Evolutionary conservation across 2,113 vertebrate genomes (phyloP), one percentile per base, ranked within the genome.

Genomic region (Ciconia boyciana): DNA sequence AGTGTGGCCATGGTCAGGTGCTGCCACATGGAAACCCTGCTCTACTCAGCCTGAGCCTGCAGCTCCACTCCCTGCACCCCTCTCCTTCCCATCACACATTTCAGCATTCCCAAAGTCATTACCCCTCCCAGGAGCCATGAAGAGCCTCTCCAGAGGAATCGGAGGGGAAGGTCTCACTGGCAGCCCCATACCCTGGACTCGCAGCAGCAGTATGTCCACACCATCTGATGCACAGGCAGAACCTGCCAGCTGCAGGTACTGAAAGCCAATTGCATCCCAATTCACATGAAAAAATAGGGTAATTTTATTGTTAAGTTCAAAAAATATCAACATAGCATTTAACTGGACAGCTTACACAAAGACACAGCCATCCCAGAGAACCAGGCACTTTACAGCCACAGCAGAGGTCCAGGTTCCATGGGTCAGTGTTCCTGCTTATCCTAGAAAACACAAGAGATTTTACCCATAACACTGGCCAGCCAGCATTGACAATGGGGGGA

Each of bases 271-370:
- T 54, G 24, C 41, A 76, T 10, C 43, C n/a, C 24, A 48, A 14
- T 6, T 92, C 21, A 43, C 0, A 0, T 92, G 89, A 74, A 94
- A 93, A 96, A 92, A 89, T 17, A 87, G n/a, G 6, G 20, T 3
- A 34, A 46, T 24, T 97, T 97, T 97, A 96, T 96, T 91, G 61
- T 4, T 10, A 54, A 76, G 24, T 31, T 84, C 49, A 62, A 60
- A 68, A 78, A 29, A 3, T 2, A 48, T 0, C 0, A 71, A 44
- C 22, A n/a, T 2, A 16, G 21, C 46, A 39, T 72, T 44, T 16
- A 52, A 68, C 18, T 17, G 7, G 49, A 28, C 55, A 29, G 5
- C 32, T 79, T 44, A n/a, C 57, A 71, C 13, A 1, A 54, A 24
- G 51, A 28, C 19, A 48, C 3, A 9, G 49, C 18, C 3, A 4